Evolutionary conservation across 2,888 invertebrate species (phyloP), one percentile per base, ranked within the genome.

Genomic region (Papilio protenor): DNA sequence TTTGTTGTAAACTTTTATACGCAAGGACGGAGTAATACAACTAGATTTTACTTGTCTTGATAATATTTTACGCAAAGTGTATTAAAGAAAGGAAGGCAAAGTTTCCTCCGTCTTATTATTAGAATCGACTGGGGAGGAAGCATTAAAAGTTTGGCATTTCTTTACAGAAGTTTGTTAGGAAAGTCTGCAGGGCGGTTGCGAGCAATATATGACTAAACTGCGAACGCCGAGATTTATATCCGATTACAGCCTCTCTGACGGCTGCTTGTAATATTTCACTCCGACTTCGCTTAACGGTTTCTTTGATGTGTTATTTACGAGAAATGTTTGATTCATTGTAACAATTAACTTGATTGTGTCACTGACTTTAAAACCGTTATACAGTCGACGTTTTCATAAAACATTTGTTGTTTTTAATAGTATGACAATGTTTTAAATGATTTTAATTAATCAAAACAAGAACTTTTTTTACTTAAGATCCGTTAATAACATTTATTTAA

Each of bases 91-190:
- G 76, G 78, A 79, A 81, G 86, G 83, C 82, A 81, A 89, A 92
- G 87, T 89, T 90, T 87, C 84, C 84, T 80, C 81, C 85, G 85
- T 83, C 84, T 83, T 89, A 88, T 89, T 91, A 91, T 90, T 88
- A 89, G 87, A 90, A 89, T 85, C 86, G 81, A 80, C 80, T 84
- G 85, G 87, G 85, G 87, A 91, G 90, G 90, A 87, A 90, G 87
- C 90, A 91, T 92, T 92, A 91, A 90, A 92, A 93, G 89, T 91
- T 91, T 81, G 85, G 81, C 86, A 87, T 89, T 91, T 91, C 91
- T 90, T 91, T 87, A 83, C 83, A 83, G 84, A 87, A 90, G 85
- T 90, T 89, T 85, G 87, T 86, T 80, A 79, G 75, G 76, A 83
- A 87, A 87, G 86, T 90, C 86, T 80, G 85, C 82, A 81, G 85